Percentiles rank a stretch among this genome's conserved stretches.
These are phyloP conservation scores for Bombus fervidus DNA, from an alignment of 1,140 invertebrate species.

Conservation along the genomic window DNA sequence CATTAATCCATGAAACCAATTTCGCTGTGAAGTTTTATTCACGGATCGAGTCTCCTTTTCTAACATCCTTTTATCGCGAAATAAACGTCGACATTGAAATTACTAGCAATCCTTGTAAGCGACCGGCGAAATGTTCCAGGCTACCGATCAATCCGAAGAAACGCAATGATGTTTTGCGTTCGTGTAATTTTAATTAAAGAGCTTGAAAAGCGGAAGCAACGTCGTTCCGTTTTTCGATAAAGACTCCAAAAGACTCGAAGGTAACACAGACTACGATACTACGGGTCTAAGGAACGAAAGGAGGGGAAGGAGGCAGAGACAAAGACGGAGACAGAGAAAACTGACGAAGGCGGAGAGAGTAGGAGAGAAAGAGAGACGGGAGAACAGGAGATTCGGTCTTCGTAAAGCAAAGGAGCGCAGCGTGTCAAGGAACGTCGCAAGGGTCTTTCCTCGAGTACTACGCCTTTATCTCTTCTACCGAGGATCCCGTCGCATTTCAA, in stretches of 20 bases:
- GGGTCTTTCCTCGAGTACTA: slow-evolving; percentile 42
- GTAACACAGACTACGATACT: not conserved
- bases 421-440: slow-evolving; percentile 43
- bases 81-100: slow-evolving; percentile 14
- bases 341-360: not conserved
- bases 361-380: not conserved
- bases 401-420: slow-evolving; percentile 30
- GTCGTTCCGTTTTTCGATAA: slow-evolving; percentile 58
- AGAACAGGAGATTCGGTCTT: slow-evolving; percentile 24
- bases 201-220: slow-evolving; percentile 62
- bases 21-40: not conserved
- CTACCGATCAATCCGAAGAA: not conserved
- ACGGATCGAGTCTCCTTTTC: not conserved
- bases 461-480: slow-evolving; percentile 4
- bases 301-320: too few species aligned
- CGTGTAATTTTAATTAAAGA: slow-evolving; percentile 71
- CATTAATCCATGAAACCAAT: not conserved
- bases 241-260: slow-evolving; percentile 44
- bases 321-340: not conserved
- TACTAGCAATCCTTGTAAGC: not conserved
- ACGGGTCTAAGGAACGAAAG: not conserved
- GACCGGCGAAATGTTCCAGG: not conserved
- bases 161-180: slow-evolving; percentile 25
- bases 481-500: slow-evolving; percentile 28
- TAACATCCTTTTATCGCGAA: not conserved